Conservation (phyloP, 53 echinoderm and acorn worm species). For the Mesocentrotus franciscanus region DNA sequence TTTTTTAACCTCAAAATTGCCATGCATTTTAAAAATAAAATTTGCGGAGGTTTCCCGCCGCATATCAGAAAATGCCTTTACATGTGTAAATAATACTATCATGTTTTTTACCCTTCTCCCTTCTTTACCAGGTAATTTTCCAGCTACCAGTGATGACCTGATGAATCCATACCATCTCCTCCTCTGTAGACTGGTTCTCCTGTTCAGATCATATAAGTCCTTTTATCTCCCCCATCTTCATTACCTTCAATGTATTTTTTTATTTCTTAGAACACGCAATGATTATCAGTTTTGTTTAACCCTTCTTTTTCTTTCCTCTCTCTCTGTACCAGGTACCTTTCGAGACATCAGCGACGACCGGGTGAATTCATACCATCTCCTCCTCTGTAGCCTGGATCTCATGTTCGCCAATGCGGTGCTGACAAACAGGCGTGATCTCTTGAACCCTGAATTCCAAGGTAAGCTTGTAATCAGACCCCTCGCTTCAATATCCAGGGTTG, state of each 20-base stretch:
- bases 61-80: too few species aligned
- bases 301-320: neutral
- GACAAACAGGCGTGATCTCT: slow-evolving; percentile 86
- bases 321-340: slow-evolving; percentile 80
- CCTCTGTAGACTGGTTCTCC: slow-evolving; percentile 85
- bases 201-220: slow-evolving; percentile 49
- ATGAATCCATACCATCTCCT: slow-evolving; percentile 95
- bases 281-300: neutral
- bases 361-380: slow-evolving; percentile 96
- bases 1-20: too few species aligned
- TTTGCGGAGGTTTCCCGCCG: too few species aligned
- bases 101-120: neutral
- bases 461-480: slow-evolving; percentile 48
- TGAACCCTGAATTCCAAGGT: slow-evolving; percentile 92
- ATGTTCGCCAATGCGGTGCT: slow-evolving; percentile 89
- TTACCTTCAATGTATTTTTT: neutral
- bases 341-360: slow-evolving; percentile 99
- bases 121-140: too few species aligned
- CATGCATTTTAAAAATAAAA: too few species aligned
- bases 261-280: neutral
- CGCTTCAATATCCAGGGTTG: slow-evolving; percentile 24
- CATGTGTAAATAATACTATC: too few species aligned
- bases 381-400: slow-evolving; percentile 93
- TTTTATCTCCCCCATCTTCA: too few species aligned
- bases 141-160: slow-evolving; percentile 96